Evolutionary conservation across 2,888 invertebrate species (phyloP).

Genomic region (Sussaba pulchella): DNA sequence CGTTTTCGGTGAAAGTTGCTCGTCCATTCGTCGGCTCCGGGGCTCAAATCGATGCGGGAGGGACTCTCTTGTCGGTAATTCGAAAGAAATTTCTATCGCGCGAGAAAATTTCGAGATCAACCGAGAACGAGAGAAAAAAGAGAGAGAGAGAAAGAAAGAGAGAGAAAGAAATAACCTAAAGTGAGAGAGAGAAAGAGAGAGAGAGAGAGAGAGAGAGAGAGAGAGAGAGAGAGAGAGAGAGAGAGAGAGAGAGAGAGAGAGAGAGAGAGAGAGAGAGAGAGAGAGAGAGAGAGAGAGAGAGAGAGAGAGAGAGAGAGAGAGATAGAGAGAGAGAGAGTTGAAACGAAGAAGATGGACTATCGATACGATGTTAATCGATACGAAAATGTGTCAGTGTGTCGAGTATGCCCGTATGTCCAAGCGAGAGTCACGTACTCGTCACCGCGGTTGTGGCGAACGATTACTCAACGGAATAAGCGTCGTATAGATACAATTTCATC

Average conservation of each 20-base stretch:
- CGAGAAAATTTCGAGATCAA: conserved; percentile 47
- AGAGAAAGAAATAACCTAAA: too few species aligned
- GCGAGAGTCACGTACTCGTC: conserved; percentile 42
- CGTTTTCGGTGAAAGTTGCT: conserved; percentile 57
- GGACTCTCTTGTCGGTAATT: conserved; percentile 45
- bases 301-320: background rate
- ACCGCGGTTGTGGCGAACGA: conserved; percentile 33
- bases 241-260: background rate
- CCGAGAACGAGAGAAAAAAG: too few species aligned
- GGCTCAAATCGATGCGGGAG: background rate
- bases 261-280: background rate
- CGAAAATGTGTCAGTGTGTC: conserved; percentile 61
- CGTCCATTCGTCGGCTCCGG: conserved; percentile 27
- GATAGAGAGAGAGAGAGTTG: background rate
- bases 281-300: too few species aligned
- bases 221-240: background rate
- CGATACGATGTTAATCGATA: conserved; percentile 57
- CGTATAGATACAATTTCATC: conserved; percentile 31
- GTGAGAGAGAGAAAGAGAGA: background rate
- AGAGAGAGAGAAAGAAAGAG: background rate
- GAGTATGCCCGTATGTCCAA: conserved; percentile 53
- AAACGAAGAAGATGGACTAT: conserved; percentile 23
- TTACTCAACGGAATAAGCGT: conserved; percentile 53
- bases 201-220: background rate
- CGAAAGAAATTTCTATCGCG: conserved; percentile 43